A percentile compares a stretch with the other conserved stretches of the same genome.
These are phyloP conservation scores for Xestia xanthographa DNA, from an alignment of 2,888 invertebrate genomes.

Conservation along the genomic window DNA sequence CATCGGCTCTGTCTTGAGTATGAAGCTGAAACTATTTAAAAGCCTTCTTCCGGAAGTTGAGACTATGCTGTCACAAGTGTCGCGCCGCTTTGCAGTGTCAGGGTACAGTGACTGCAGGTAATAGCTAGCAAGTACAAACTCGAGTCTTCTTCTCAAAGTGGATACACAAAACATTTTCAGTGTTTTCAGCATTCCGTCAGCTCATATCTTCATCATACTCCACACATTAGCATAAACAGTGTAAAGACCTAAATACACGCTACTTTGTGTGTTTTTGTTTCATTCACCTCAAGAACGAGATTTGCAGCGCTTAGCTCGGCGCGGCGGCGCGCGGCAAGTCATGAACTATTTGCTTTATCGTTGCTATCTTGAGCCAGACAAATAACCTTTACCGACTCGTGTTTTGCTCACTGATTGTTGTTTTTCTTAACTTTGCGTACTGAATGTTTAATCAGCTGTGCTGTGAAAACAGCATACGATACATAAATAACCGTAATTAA, in stretches of 20 bases:
- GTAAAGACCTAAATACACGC: neutral
- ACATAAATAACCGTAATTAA: neutral
- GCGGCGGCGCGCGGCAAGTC: neutral
- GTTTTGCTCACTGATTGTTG: conserved; percentile 7
- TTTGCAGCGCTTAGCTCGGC: neutral
- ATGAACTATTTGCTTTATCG: conserved; percentile 9
- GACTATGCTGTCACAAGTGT: neutral
- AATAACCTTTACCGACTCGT: conserved; percentile 1
- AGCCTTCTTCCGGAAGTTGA: neutral
- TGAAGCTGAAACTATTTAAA: neutral
- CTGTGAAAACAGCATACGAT: neutral
- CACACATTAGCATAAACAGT: neutral
- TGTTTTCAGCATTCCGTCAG: neutral
- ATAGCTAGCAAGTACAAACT: neutral
- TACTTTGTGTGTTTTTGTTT: conserved; percentile 1
- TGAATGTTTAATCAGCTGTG: conserved; percentile 5
- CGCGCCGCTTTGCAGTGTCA: neutral
- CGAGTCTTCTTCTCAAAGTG: neutral
- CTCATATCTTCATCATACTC: neutral
- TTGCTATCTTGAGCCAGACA: conserved; percentile 12
- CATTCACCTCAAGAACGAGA: conserved; percentile 14
- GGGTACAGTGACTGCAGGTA: neutral
- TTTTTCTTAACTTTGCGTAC: conserved; percentile 15
- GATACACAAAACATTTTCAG: neutral
- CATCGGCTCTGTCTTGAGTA: neutral